Conservation (phyloP, 2,113 vertebrate genomes). For the Conger conger region DNA sequence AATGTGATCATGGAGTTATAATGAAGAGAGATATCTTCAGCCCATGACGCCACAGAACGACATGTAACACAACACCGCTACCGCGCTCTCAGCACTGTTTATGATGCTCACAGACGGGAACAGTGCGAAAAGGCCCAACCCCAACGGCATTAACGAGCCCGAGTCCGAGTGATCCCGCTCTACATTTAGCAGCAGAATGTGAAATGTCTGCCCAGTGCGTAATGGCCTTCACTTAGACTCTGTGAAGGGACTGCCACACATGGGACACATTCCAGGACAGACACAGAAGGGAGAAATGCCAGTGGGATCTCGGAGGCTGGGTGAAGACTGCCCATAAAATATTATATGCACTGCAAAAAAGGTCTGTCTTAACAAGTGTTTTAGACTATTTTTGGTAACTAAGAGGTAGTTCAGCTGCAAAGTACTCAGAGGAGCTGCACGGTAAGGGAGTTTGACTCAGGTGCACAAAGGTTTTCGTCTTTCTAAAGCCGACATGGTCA, state of each 20-base stretch:
- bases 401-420: not conserved
- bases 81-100: not conserved
- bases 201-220: slow-evolving; percentile 18
- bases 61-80: slow-evolving; percentile 5
- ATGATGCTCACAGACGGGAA: not conserved
- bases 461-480: not conserved
- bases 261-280: not conserved
- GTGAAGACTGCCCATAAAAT: not conserved
- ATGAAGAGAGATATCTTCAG: slow-evolving; percentile 8
- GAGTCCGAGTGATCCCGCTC: not conserved
- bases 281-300: not conserved
- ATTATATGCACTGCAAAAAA: too few species aligned
- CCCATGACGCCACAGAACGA: slow-evolving; percentile 20
- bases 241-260: not conserved
- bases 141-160: not conserved
- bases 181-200: slow-evolving; percentile 1
- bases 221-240: not conserved
- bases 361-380: too few species aligned
- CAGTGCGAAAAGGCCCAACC: not conserved
- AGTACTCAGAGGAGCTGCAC: not conserved
- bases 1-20: not conserved
- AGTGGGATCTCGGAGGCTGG: not conserved
- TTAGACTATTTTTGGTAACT: too few species aligned
- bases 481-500: not conserved
- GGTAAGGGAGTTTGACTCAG: not conserved